These are phyloP conservation scores for Drosophila pandora DNA, from an alignment of 1,140 invertebrate species.

Conservation along the genomic window DNA sequence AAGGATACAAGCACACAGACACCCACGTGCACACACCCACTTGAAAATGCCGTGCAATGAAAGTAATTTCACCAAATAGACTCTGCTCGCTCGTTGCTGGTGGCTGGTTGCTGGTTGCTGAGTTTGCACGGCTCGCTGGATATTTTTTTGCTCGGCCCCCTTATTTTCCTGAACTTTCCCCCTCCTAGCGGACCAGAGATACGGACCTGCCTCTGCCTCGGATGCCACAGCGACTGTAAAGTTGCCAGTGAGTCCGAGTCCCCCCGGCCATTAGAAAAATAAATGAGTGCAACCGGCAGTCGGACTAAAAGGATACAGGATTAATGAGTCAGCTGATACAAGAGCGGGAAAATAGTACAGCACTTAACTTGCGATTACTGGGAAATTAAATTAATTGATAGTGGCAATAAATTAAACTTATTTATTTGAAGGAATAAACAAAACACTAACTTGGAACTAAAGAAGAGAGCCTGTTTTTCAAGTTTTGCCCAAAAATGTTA, in stretches of 20 bases:
- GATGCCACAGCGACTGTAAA: conserved; percentile 2
- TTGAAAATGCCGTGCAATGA: conserved; percentile 74
- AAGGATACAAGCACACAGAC: conserved; percentile 5
- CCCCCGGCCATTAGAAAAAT: conserved; percentile 31
- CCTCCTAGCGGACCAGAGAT: not conserved
- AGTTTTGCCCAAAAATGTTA: not conserved
- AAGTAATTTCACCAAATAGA: conserved; percentile 80
- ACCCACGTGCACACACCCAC: conserved; percentile 43
- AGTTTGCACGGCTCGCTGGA: conserved; percentile 51
- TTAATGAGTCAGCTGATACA: conserved; percentile 31
- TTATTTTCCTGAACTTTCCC: conserved; percentile 15
- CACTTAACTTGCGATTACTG: not conserved
- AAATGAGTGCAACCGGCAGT: conserved; percentile 21
- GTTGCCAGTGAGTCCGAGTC: conserved; percentile 2
- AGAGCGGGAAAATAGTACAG: conserved; percentile 5
- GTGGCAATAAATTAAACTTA: not conserved
- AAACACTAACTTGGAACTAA: conserved; percentile 4
- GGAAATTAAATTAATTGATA: not conserved
- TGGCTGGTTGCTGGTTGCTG: conserved; percentile 38
- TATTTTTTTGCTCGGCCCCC: conserved; percentile 20
- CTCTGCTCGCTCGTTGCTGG: conserved; percentile 46
- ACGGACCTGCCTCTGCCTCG: conserved; percentile 11
- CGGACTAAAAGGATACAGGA: conserved; percentile 35
- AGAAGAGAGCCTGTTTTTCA: no score
- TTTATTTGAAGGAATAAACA: conserved; percentile 3